Percentiles rank a stretch among this genome's conserved stretches.
These are phyloP conservation scores for Xylota segnis DNA, from an alignment of 2,888 invertebrate genomes.

Conservation along the genomic window DNA sequence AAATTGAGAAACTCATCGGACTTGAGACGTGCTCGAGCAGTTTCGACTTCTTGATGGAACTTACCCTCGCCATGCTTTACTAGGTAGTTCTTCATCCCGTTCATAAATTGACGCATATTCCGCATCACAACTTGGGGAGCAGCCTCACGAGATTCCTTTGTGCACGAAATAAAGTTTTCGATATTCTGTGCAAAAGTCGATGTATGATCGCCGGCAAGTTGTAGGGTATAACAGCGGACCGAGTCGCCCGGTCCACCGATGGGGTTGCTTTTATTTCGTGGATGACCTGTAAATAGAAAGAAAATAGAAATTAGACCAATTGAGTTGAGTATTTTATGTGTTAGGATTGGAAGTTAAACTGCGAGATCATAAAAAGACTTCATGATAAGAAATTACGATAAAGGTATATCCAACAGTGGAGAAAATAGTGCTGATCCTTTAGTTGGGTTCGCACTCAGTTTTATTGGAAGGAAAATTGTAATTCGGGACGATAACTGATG, in stretches of 20 bases:
- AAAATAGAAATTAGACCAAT: background rate
- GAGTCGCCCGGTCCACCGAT: slow-evolving; percentile 89
- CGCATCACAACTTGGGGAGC: slow-evolving; percentile 95
- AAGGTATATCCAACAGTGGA: no score
- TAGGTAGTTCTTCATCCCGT: slow-evolving; percentile 98
- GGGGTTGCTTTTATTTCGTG: slow-evolving; percentile 85
- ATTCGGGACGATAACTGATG: no score
- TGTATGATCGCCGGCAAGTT: slow-evolving; percentile 92
- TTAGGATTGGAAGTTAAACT: background rate
- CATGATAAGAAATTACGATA: no score
- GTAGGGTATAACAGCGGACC: slow-evolving; percentile 91
- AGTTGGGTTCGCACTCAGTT: no score
- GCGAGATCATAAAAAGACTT: no score
- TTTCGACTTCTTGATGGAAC: slow-evolving; percentile 95
- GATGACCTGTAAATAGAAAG: slow-evolving; percentile 88
- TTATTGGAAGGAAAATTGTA: no score
- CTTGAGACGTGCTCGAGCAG: slow-evolving; percentile 88
- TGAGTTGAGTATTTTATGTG: background rate
- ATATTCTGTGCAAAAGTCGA: slow-evolving; percentile 97
- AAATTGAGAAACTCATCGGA: slow-evolving; percentile 97
- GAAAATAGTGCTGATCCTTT: no score
- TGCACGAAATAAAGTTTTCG: slow-evolving; percentile 96
- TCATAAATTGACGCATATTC: slow-evolving; percentile 98
- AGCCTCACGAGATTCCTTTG: slow-evolving; percentile 94
- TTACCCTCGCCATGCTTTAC: slow-evolving; percentile 98